Base-by-base conservation (phyloP, 2,888 invertebrate species). In the Hypolimnas misippus region DNA sequence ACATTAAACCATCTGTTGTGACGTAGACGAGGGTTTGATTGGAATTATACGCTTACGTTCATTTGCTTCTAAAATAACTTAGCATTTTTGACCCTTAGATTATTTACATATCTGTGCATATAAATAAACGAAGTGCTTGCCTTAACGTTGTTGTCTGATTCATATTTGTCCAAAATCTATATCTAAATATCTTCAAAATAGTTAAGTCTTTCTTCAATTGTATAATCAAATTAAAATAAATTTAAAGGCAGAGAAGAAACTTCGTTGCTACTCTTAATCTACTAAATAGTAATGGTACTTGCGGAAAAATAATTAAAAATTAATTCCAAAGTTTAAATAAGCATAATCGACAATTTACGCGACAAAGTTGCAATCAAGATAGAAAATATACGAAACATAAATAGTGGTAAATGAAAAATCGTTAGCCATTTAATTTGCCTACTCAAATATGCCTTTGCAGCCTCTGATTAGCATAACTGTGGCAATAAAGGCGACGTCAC, bases 401-500 rank as follows among this genome's bases (percentile, higher is more conserved):
- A 17, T 42, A 19, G 42, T 42, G 42, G 17, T 19, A 42, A 42
- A 17, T 17, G 42, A 42, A 42, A 42, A 42, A 42, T 17, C 42
- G 42, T 42, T 17, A 16, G 19, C 8, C 42, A 10, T 42, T 42
- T 42, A 42, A 42, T 42, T 42, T 1, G 42, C 17, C 40, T 10
- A 17, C 42, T 42, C 42, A 42, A 42, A 42, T 42, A 42, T 42
- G 42, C 42, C 17, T 42, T 42, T 42, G 16, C 17, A 16, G 17
- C 16, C 42, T 8, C 16, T 42, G 42, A 42, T 42, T 42, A 42
- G 42, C 46, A 46, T 46, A 46, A 25, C 46, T 21, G 19, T 4
- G 46, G 46, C 21, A 21, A 25, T 46, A 25, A 59, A 46, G 53
- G 44, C 35, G 42, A 16, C 19, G 40, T 51, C 46, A 46, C 46